These are phyloP conservation scores for Phalangium opilio DNA, from an alignment of 2,888 invertebrate genomes.

Conservation along the genomic window DNA sequence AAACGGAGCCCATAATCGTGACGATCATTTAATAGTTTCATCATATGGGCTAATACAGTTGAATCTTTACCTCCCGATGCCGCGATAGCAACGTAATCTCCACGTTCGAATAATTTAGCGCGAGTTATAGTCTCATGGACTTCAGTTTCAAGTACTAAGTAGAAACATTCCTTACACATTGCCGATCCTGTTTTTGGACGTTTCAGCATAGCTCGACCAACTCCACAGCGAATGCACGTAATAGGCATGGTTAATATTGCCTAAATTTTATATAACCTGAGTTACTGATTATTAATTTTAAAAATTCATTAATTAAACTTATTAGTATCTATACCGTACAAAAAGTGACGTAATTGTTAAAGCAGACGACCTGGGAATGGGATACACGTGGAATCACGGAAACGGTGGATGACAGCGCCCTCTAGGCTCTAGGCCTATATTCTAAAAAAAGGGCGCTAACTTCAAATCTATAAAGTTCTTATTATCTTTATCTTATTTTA, in stretches of 20 bases:
- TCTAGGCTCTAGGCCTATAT: no score
- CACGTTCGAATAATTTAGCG: constrained; percentile 61
- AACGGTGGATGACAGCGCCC: no score
- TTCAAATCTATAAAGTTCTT: no score
- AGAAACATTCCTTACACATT: constrained; percentile 88
- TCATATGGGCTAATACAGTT: constrained; percentile 84
- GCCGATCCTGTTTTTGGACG: constrained; percentile 39
- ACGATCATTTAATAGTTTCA: constrained; percentile 77
- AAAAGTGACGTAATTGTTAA: no score
- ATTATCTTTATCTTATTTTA: no score
- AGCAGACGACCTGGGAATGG: no score
- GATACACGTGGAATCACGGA: no score
- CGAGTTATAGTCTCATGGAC: constrained; percentile 76
- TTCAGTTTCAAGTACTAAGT: constrained; percentile 81
- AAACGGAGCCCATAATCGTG: constrained; percentile 80
- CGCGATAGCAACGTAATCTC: constrained; percentile 77
- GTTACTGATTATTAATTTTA: no score
- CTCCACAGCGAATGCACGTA: constrained; percentile 15
- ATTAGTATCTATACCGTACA: no score
- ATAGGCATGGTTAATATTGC: constrained; percentile 13
- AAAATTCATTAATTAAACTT: no score
- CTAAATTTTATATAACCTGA: no score
- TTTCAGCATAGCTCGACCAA: constrained; percentile 26
- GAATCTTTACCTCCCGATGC: constrained; percentile 65
- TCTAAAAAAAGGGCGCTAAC: no score